Conservation (phyloP, 2,888 invertebrate species). For the Erpobdella octoculata region DNA sequence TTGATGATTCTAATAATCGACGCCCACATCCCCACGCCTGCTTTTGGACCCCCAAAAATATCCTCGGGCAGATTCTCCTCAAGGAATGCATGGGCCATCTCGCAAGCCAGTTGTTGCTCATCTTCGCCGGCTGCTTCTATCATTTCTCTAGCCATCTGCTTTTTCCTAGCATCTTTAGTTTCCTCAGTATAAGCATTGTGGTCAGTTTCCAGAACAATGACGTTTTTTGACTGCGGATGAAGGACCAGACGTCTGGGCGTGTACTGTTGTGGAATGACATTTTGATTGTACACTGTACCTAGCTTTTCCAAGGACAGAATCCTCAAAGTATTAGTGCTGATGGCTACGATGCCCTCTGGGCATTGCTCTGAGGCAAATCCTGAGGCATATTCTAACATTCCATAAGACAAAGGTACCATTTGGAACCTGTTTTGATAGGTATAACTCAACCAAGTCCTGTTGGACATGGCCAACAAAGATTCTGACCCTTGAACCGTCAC, state of each 20-base stretch:
- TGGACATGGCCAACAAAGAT: slow-evolving; percentile 90
- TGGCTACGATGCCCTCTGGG: slow-evolving; percentile 97
- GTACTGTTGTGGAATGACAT: slow-evolving; percentile 79
- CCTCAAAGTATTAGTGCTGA: slow-evolving; percentile 79
- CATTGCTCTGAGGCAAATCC: slow-evolving; percentile 92
- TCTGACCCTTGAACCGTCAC: slow-evolving; percentile 91
- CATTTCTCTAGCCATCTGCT: slow-evolving; percentile 96
- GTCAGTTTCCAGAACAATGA: slow-evolving; percentile 89
- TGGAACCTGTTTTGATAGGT: slow-evolving; percentile 87
- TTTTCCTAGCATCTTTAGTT: slow-evolving; percentile 79
- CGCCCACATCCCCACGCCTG: slow-evolving; percentile 88
- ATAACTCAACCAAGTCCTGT: slow-evolving; percentile 94
- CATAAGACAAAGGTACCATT: slow-evolving; percentile 87
- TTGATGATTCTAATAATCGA: slow-evolving; percentile 57
- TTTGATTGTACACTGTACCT: slow-evolving; percentile 94
- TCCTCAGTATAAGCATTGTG: slow-evolving; percentile 96
- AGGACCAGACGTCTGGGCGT: slow-evolving; percentile 91
- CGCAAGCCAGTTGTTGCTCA: slow-evolving; percentile 85
- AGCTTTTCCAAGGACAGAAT: slow-evolving; percentile 95
- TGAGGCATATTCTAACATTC: slow-evolving; percentile 90
- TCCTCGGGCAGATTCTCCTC: slow-evolving; percentile 88
- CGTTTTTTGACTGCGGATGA: slow-evolving; percentile 78
- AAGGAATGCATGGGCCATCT: slow-evolving; percentile 93
- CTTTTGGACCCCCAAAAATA: slow-evolving; percentile 88
- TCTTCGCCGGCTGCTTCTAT: slow-evolving; percentile 91